These are phyloP conservation scores for Euclidia mi DNA, from an alignment of 2,888 invertebrate genomes.

Conservation along the genomic window DNA sequence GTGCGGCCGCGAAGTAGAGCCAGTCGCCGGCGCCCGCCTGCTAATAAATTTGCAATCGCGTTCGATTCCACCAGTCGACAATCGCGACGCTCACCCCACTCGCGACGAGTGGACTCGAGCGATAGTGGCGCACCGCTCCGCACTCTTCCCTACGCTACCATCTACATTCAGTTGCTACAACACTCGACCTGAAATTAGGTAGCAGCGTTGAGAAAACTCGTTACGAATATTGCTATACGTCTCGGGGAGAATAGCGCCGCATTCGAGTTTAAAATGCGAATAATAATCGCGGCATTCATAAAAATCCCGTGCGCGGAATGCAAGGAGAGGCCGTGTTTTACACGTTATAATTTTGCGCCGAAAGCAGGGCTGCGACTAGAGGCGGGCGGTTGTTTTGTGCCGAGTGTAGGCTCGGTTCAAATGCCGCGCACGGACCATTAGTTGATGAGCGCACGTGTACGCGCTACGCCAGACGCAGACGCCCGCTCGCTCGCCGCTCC, in stretches of 20 bases:
- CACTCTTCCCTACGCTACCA: slow-evolving; percentile 54
- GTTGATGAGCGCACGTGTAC: slow-evolving; percentile 89
- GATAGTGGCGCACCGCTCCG: slow-evolving; percentile 50
- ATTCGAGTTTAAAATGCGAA: slow-evolving; percentile 90
- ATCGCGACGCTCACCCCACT: slow-evolving; percentile 69
- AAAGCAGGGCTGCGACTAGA: slow-evolving; percentile 82
- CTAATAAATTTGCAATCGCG: slow-evolving; percentile 89
- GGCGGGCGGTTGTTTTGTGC: slow-evolving; percentile 82
- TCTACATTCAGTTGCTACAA: slow-evolving; percentile 65
- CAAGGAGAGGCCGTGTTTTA: slow-evolving; percentile 88
- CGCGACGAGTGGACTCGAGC: slow-evolving; percentile 70
- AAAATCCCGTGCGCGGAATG: slow-evolving; percentile 88
- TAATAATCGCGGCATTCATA: slow-evolving; percentile 89
- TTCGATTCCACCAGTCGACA: slow-evolving; percentile 78
- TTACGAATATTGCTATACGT: slow-evolving; percentile 89
- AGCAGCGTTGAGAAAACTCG: slow-evolving; percentile 87
- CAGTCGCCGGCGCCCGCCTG: slow-evolving; percentile 73
- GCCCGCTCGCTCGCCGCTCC: slow-evolving; percentile 58
- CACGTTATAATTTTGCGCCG: slow-evolving; percentile 89
- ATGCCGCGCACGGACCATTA: slow-evolving; percentile 90
- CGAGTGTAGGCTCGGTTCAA: slow-evolving; percentile 89
- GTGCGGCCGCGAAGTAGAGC: slow-evolving; percentile 66
- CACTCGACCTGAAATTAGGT: slow-evolving; percentile 87
- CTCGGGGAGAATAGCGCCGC: slow-evolving; percentile 86
- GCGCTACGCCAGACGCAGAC: slow-evolving; percentile 75